phyloP scores from a whole-genome alignment of 2,113 vertebrate species.

The Burhinus bistriatus region DNA sequence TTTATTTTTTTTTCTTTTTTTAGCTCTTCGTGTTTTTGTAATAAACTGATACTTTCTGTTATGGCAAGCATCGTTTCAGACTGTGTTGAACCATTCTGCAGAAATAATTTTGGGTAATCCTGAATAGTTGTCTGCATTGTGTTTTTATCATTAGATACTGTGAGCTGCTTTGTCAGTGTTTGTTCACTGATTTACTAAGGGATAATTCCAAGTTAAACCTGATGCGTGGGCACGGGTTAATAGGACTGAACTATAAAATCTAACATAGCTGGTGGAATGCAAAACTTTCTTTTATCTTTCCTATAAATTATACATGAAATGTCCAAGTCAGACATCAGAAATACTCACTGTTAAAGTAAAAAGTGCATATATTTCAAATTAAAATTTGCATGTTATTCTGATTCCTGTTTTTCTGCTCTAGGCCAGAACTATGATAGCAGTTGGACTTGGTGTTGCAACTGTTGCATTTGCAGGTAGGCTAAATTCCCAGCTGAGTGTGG shows the following conservation, averaged over 20 bases:
- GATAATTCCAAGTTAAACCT: background rate
- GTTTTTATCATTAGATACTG: background rate
- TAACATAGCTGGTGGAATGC: background rate
- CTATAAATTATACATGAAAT: background rate
- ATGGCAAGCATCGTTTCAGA: background rate
- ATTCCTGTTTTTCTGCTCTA: conserved; percentile 45
- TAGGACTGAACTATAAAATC: background rate
- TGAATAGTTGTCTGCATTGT: background rate
- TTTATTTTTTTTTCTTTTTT: background rate
- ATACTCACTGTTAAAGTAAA: background rate
- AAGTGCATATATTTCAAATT: background rate
- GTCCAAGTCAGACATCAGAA: background rate
- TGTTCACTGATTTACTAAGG: background rate
- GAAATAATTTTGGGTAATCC: background rate
- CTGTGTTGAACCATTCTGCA: background rate
- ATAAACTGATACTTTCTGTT: background rate
- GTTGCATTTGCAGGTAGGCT: conserved; percentile 89
- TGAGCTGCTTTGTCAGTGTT: background rate
- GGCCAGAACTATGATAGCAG: conserved; percentile 84
- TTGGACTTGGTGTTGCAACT: conserved; percentile 89
- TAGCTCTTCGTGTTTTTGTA: background rate
- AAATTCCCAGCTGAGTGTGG: background rate
- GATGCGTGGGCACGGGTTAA: accelerated
- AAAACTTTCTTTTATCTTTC: background rate
- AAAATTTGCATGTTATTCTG: background rate